phyloP scores from a whole-genome alignment of 2,797 vertebrate species.

The Antennarius maculatus region DNA sequence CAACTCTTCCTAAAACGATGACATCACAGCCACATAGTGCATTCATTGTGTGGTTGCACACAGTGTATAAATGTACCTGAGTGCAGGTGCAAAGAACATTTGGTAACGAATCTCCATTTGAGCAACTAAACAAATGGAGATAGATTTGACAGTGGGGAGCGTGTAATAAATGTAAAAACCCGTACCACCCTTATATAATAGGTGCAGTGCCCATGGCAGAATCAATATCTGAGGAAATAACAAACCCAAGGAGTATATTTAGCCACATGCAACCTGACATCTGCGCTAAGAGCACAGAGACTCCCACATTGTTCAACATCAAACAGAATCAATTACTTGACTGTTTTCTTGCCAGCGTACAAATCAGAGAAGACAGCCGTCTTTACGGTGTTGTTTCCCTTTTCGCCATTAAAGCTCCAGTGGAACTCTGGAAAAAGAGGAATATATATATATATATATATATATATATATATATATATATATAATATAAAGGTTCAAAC shows the following conservation, averaged over 20 bases:
- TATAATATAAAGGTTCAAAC: neutral
- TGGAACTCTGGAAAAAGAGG: constrained; percentile 13
- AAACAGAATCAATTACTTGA: constrained; percentile 69
- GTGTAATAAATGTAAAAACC: no score
- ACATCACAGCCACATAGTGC: no score
- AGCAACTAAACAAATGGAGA: no score
- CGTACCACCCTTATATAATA: no score
- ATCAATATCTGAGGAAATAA: constrained; percentile 73
- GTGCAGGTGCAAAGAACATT: no score
- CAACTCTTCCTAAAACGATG: no score
- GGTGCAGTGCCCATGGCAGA: constrained; percentile 3
- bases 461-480: neutral
- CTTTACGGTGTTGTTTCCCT: constrained; percentile 28
- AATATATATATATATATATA: neutral
- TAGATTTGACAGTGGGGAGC: no score
- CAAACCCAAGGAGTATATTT: constrained; percentile 69
- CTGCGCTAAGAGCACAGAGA: constrained; percentile 65
- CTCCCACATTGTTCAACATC: constrained; percentile 61
- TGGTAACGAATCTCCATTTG: no score
- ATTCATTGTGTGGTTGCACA: no score
- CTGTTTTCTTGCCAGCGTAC: constrained; percentile 55
- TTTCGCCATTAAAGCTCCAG: constrained; percentile 21
- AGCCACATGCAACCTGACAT: constrained; percentile 68
- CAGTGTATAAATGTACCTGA: no score
- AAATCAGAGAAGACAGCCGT: constrained; percentile 50